Percentiles rank a stretch among this genome's conserved stretches.
Evolutionary conservation across 1,140 invertebrate species (phyloP).

Genomic region (Macrocentrus cingulum): DNA sequence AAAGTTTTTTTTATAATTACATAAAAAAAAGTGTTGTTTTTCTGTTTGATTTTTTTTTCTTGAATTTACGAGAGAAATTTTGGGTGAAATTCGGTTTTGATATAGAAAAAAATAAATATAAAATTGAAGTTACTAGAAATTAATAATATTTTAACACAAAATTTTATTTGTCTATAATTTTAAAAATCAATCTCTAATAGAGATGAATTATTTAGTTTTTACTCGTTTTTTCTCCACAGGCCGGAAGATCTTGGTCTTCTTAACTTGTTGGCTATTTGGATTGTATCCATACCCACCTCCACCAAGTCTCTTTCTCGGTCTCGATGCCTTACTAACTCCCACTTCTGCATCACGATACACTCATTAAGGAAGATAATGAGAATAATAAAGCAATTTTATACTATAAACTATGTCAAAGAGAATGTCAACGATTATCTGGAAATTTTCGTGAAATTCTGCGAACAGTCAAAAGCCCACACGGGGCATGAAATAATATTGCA

Average conservation of each 20-base stretch:
- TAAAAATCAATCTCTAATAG: no score
- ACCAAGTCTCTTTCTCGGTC: conserved; percentile 73
- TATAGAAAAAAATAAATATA: no score
- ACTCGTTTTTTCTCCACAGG: conserved; percentile 49
- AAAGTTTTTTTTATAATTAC: no score
- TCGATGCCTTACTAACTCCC: conserved; percentile 63
- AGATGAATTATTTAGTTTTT: no score
- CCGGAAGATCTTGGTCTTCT: conserved; percentile 49
- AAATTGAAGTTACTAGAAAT: no score
- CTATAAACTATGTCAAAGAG: no score
- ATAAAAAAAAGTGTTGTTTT: no score
- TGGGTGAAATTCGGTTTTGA: no score
- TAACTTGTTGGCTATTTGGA: conserved; percentile 52
- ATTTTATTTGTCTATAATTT: no score
- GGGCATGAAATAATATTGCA: not conserved
- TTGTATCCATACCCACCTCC: conserved; percentile 77
- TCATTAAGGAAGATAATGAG: conserved; percentile 42
- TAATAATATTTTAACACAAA: no score
- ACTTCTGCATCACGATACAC: conserved; percentile 55
- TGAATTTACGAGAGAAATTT: no score
- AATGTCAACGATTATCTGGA: conserved; percentile 23
- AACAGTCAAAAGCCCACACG: conserved; percentile 12
- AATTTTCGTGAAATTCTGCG: conserved; percentile 25
- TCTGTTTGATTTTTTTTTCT: no score
- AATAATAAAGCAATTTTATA: conserved; percentile 5